Evolutionary conservation across 2,113 vertebrate species (phyloP), one percentile per base, ranked within the genome.

Genomic region (Scomber japonicus): DNA sequence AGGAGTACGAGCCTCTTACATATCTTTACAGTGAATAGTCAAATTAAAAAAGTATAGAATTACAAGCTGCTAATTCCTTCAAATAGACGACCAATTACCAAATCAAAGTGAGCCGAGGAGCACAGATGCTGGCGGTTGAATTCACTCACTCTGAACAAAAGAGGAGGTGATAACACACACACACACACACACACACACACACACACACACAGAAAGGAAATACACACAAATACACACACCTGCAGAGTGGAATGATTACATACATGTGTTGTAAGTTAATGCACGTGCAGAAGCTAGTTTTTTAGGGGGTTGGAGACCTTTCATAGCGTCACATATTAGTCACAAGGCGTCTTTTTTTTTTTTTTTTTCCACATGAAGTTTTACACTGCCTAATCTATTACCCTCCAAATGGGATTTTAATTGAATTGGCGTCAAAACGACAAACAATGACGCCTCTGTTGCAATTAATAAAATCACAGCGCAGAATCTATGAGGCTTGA

Each of bases 401-500:
- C 96, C 95, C 96, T 94, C 96, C 95, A 97, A 97, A 97, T 96
- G 96, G 96, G 94, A 96, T 97, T 97, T 96, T 96, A 93, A 98
- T 95, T 97, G 97, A 98, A 97, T 96, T 95, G 93, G 96, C 96
- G 96, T 98, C 97, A 98, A 97, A 97, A 97, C 95, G 96, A 97
- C 96, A 96, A 97, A 96, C 97, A 97, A 97, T 96, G 97, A 97
- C 95, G 97, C 96, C 96, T 98, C 96, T 96, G 96, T 97, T 96
- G 96, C 96, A 98, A 98, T 99, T 97, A 99, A 98, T 97, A 98
- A 97, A 98, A 98, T 97, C 96, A 97, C 95, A 95, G 95, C 92
- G 95, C 96, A 95, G 97, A 99, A 97, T 99, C 97, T 97, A 98
- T 98, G 97, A 98, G 98, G 97, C 97, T 99, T 98, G 98, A 99